phyloP scores from a whole-genome alignment of 2,113 vertebrate genomes.

The Aegithalos caudatus region DNA sequence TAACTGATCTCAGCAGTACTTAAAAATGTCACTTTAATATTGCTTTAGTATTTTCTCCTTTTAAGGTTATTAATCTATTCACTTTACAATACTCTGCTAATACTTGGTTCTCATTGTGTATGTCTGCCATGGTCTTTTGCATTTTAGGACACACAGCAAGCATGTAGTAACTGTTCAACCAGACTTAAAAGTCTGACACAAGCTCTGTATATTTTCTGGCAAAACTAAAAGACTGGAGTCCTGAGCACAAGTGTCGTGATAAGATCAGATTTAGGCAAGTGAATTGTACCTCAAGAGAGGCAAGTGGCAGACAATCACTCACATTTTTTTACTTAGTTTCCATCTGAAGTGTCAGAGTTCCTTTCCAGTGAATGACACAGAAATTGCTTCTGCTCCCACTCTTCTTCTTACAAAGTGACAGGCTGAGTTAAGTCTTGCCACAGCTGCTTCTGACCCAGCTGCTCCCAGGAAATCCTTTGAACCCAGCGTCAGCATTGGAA shows the following conservation, averaged over 20 bases:
- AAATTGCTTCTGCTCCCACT: not conserved
- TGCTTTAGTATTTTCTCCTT: not conserved
- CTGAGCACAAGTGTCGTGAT: not conserved
- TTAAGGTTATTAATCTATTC: not conserved
- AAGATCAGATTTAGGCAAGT: not conserved
- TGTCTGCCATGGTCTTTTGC: not conserved
- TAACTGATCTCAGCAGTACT: not conserved
- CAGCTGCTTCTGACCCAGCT: not conserved
- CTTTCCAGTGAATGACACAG: not conserved
- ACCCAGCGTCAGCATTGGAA: not conserved
- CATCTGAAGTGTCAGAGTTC: not conserved
- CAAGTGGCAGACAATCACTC: not conserved
- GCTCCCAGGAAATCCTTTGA: not conserved
- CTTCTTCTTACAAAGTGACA: not conserved
- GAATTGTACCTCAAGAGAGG: not conserved
- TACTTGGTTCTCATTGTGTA: not conserved
- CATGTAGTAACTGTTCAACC: not conserved
- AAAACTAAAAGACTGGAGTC: not conserved
- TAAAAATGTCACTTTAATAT: not conserved
- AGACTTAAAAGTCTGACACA: not conserved
- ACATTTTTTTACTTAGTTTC: not conserved
- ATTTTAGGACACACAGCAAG: not conserved
- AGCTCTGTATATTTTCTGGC: not conserved
- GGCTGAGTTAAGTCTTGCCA: not conserved
- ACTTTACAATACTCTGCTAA: not conserved